These are phyloP conservation scores for Amblyjoppa fuscipennis DNA, from an alignment of 2,888 invertebrate species.

Conservation along the genomic window DNA sequence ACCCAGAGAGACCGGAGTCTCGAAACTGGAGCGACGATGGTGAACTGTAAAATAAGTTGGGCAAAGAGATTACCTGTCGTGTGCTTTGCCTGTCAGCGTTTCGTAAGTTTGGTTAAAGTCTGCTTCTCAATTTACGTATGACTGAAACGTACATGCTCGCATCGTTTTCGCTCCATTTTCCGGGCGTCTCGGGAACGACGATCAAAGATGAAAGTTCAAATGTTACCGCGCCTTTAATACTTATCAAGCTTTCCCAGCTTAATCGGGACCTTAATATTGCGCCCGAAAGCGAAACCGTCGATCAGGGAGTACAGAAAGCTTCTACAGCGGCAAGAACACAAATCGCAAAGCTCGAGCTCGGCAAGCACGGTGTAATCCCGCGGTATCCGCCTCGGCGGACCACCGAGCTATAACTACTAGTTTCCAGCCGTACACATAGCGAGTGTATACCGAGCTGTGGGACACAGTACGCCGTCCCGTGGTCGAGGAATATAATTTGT, in stretches of 20 bases:
- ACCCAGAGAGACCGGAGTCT: background rate
- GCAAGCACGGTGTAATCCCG: conserved; percentile 45
- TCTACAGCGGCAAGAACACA: conserved; percentile 61
- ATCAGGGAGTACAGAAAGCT: conserved; percentile 48
- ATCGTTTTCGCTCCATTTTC: background rate
- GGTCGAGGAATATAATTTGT: conserved; percentile 63
- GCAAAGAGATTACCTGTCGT: background rate
- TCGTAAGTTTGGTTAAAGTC: background rate
- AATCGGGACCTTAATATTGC: conserved; percentile 75
- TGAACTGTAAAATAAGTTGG: conserved; percentile 26
- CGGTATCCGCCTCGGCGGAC: conserved; percentile 28
- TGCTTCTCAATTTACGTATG: background rate
- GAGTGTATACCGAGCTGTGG: conserved; percentile 40
- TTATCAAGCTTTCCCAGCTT: conserved; percentile 35
- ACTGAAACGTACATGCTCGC: background rate
- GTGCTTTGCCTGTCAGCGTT: background rate
- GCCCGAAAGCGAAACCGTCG: conserved; percentile 68
- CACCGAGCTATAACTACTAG: conserved; percentile 18
- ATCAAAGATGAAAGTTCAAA: conserved; percentile 13
- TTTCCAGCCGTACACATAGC: conserved; percentile 28
- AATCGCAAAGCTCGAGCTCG: conserved; percentile 52
- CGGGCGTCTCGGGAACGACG: background rate
- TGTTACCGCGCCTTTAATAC: background rate
- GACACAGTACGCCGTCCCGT: conserved; percentile 39
- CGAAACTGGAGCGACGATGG: background rate